Conservation (phyloP, 2,888 invertebrate genomes). For the Aspidapion aeneum region DNA sequence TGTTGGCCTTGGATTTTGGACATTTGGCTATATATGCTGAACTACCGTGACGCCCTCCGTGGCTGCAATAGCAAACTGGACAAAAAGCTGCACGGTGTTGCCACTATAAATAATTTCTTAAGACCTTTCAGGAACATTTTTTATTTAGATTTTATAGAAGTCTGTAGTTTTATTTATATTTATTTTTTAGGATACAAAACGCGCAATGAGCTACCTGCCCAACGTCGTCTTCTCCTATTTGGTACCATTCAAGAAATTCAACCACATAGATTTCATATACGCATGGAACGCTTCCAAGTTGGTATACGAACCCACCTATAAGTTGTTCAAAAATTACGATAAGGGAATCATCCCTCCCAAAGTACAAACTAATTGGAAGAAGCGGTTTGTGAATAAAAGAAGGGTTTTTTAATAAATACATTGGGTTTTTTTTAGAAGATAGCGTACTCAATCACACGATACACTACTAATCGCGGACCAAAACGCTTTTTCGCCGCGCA, state of each 20-base stretch:
- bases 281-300: constrained; percentile 46
- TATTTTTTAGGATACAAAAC: constrained; percentile 13
- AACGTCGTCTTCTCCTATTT: constrained; percentile 11
- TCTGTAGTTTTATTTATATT: not conserved
- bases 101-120: no score
- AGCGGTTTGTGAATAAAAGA: not conserved
- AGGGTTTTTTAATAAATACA: not conserved
- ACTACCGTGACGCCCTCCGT: no score
- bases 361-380: no score
- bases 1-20: no score
- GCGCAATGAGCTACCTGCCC: constrained; percentile 6
- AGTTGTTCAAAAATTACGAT: constrained; percentile 15
- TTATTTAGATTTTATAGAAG: no score
- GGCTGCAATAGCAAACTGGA: no score
- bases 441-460: no score
- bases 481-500: no score
- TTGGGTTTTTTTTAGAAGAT: not conserved
- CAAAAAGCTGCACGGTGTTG: no score
- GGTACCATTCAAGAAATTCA: constrained; percentile 16
- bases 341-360: not conserved
- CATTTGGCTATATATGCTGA: no score
- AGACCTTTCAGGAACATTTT: no score
- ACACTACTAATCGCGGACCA: no score
- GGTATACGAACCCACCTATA: constrained; percentile 48
- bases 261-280: constrained; percentile 25